Conservation (phyloP, 2,888 invertebrate species). For the Oscheius sp. region DNA sequence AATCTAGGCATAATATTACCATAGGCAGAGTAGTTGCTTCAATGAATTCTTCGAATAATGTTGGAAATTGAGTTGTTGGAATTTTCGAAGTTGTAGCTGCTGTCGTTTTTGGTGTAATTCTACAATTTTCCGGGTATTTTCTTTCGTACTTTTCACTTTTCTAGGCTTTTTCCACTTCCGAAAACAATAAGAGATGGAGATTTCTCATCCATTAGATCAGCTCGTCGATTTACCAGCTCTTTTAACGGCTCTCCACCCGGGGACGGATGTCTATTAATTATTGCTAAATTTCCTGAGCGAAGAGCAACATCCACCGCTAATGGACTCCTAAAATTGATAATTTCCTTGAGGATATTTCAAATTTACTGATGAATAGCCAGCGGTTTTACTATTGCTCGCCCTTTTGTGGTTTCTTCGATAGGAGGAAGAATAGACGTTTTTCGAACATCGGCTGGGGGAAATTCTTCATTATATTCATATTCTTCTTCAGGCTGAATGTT, state of each 20-base stretch:
- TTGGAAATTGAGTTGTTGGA: slow-evolving; percentile 12
- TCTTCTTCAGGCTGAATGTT: background rate
- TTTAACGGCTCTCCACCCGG: too few relatives aligned
- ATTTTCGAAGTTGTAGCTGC: background rate
- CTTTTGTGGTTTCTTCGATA: background rate
- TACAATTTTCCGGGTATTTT: background rate
- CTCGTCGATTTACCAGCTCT: too few relatives aligned
- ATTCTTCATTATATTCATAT: slow-evolving; percentile 17
- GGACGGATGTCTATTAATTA: background rate
- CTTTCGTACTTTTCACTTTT: background rate
- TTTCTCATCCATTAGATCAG: background rate
- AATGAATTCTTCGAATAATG: slow-evolving; percentile 1
- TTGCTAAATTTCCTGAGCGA: background rate
- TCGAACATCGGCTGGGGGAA: background rate
- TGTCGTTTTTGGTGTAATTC: slow-evolving; percentile 2
- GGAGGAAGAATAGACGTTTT: background rate
- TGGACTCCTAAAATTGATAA: background rate
- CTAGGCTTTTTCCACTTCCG: slow-evolving; percentile 4
- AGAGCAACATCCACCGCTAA: background rate
- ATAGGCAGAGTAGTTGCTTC: background rate
- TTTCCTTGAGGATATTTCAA: background rate
- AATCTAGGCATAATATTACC: too few relatives aligned
- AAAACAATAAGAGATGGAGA: slow-evolving; percentile 2
- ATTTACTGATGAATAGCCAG: background rate
- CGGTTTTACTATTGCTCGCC: background rate